A percentile compares a stretch with the other conserved stretches of the same genome.
phyloP scores from a whole-genome alignment of 2,113 vertebrate species.

The Salvelinus fontinalis region DNA sequence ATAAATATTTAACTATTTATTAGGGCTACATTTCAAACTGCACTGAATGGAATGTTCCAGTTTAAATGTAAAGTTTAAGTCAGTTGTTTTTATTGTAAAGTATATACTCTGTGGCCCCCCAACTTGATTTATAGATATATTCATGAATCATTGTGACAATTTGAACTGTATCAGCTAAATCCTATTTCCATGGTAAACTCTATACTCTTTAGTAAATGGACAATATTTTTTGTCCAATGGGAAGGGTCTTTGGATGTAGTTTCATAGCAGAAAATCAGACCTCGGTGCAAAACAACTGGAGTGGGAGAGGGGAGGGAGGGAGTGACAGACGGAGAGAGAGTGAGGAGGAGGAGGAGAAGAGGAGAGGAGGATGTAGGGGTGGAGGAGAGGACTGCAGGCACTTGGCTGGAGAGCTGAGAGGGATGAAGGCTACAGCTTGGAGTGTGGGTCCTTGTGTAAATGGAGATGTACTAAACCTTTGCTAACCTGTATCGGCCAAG shows the following conservation, averaged over 20 bases:
- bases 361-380: constrained; percentile 52
- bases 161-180: constrained; percentile 68
- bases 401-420: constrained; percentile 59
- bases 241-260: constrained; percentile 31
- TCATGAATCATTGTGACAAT: constrained; percentile 65
- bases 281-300: constrained; percentile 37
- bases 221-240: constrained; percentile 55
- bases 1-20: constrained; percentile 60
- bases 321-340: constrained; percentile 10
- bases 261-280: constrained; percentile 26
- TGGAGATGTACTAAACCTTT: constrained; percentile 79
- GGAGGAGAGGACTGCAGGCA: constrained; percentile 58
- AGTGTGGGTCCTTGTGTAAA: constrained; percentile 73
- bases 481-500: constrained; percentile 74
- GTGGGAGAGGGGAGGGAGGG: constrained; percentile 5
- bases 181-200: constrained; percentile 61
- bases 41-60: constrained; percentile 41
- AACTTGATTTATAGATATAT: constrained; percentile 56
- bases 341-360: too few relatives aligned
- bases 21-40: constrained; percentile 49
- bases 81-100: constrained; percentile 46
- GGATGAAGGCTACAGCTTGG: constrained; percentile 56
- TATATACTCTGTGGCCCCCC: constrained; percentile 25
- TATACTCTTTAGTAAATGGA: constrained; percentile 57
- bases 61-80: constrained; percentile 39